Base-by-base conservation (phyloP, 2,888 invertebrate genomes). In the Opisthograptis luteolata region DNA sequence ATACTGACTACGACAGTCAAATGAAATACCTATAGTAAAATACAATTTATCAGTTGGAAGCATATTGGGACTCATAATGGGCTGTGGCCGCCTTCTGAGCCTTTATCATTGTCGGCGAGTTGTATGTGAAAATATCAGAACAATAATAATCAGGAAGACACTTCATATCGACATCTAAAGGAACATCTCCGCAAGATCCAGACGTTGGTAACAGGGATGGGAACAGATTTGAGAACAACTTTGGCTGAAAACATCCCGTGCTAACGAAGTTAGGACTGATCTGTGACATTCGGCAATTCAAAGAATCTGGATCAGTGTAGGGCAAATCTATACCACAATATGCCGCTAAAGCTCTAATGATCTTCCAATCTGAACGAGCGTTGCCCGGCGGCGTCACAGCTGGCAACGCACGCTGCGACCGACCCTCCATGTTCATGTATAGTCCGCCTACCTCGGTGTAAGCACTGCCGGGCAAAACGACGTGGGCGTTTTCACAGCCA, bases 281-380 rank as follows among this genome's bases (percentile, higher is more conserved):
- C 60, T 87, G 78, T 0, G 60, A 67, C 61, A 89, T 62, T 41
- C 89, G 74, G 20, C 61, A 60, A 28, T 66, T 68, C 9, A 89
- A 58, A 0, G 78, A 66, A 27, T 51, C 56, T 12, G 67, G 53
- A 48, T 88, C 84, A 25, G 65, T 64, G 39, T 88, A 89, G 50
- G 56, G 69, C 24, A 87, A 45, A 44, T 66, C 65, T 13, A 84
- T 43, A 1, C 76, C 73, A 30, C 75, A 68, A 45, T 76, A 85
- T 52, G 87, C 86, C 0, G 86, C 84, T 9, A 89, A 47, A 1
- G 89, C 89, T 24, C 86, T 76, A 59, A 99, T 92, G 62, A 99
- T 98, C 88, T 99, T 99, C 99, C 99, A 99, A 80, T 99, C 99
- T 60, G 95, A 95, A 30, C 99, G 94, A 0, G 98, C 98, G 81